Evolutionary conservation across 2,113 vertebrate genomes (phyloP), one percentile per base, ranked within the genome.

Genomic region (Eretmochelys imbricata): DNA sequence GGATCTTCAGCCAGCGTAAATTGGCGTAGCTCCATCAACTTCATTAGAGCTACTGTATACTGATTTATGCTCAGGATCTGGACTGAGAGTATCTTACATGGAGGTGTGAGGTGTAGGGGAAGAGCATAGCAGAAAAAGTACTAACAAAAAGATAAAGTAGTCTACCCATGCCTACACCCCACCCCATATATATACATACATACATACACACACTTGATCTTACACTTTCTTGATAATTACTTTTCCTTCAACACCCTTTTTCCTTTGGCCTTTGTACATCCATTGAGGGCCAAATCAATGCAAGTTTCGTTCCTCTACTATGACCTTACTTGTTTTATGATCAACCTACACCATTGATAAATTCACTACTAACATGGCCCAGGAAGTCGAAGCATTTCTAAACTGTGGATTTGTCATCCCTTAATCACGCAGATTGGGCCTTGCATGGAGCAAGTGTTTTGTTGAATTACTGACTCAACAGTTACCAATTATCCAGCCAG

Each of bases 211-310:
- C 2, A 85, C 7, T 65, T 42, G 24, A 48, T 48, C 75, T 48
- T 78, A 48, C 6, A 48, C n/a, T 38, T 72, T 38, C n/a, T 72
- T 20, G 8, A n/a, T 69, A 85, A 57, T 19, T 80, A 22, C 49
- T 62, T 93, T 95, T 93, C 48, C 29, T 95, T 85, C 95, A 90
- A 54, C 3, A 5, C 65, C 42, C 48, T 85, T 91, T 91, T 14
- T 80, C 57, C 38, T 11, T 90, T 6, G 24, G 46, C 84, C 86
- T 93, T 94, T 78, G 75, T 85, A 80, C 82, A 35, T 88, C 4
- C 1, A 85, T 62, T 89, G 24, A 95, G 69, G 19, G 75, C 31
- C 53, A 88, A 75, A 79, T 92, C 86, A 88, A 65, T 78, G 78
- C 57, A 85, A 57, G 27, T 79, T 84, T 6, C 46, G 9, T 16